Evolutionary conservation across 2,113 vertebrate genomes (phyloP).

Genomic region (Holacanthus passer): DNA sequence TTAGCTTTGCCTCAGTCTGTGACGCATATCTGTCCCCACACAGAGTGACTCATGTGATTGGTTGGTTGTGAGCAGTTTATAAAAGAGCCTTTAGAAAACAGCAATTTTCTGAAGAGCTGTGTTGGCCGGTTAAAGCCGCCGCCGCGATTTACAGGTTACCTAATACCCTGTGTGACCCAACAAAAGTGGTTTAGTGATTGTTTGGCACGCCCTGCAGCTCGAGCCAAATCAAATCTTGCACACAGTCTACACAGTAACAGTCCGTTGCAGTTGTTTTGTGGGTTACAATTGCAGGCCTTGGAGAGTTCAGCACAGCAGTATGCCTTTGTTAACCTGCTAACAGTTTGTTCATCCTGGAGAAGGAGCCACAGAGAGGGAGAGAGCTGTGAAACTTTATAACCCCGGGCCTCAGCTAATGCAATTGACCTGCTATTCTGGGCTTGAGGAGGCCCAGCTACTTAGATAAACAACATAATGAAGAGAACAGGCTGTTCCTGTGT

Average conservation of each 20-base stretch:
- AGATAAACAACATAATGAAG: constrained; percentile 83
- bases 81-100: constrained; percentile 58
- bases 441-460: constrained; percentile 74
- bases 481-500: constrained; percentile 78
- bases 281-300: not conserved
- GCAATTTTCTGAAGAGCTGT: constrained; percentile 56
- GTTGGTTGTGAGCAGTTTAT: constrained; percentile 48
- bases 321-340: constrained; percentile 57
- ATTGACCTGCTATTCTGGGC: constrained; percentile 82
- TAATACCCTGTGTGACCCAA: constrained; percentile 71
- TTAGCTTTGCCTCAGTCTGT: constrained; percentile 33
- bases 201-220: constrained; percentile 31
- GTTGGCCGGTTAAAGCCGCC: constrained; percentile 48
- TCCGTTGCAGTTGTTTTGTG: constrained; percentile 2
- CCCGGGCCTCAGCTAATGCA: constrained; percentile 76
- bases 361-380: constrained; percentile 28
- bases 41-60: constrained; percentile 46
- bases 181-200: constrained; percentile 60
- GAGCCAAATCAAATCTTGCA: constrained; percentile 48
- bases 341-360: constrained; percentile 46
- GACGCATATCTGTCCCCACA: constrained; percentile 48
- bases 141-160: constrained; percentile 71
- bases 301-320: constrained; percentile 4
- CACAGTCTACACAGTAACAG: not conserved
- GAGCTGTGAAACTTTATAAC: constrained; percentile 80